Conservation (phyloP, 2,888 invertebrate species). For the Criorhina ranunculi region DNA sequence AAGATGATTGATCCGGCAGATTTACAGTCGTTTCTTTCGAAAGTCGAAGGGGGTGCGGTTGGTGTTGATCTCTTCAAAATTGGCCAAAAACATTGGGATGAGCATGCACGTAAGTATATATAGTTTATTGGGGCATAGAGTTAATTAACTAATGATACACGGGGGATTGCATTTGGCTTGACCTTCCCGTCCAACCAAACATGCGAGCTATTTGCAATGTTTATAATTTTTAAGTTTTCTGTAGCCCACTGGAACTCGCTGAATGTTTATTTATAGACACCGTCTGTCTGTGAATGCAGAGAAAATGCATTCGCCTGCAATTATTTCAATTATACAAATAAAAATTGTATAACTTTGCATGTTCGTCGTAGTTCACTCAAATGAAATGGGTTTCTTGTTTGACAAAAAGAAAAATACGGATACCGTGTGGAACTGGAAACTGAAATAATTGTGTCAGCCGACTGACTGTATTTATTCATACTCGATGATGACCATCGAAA, state of each 20-base stretch:
- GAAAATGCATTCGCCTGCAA: conserved; percentile 35
- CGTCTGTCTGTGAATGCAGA: not conserved
- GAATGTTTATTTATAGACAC: conserved; percentile 18
- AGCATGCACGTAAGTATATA: conserved; percentile 77
- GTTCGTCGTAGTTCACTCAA: not conserved
- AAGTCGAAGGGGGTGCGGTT: conserved; percentile 79
- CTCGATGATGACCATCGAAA: conserved; percentile 23
- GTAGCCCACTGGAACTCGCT: not conserved
- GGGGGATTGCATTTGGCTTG: conserved; percentile 28
- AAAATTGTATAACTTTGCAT: conserved; percentile 27
- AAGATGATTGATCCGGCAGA: conserved; percentile 79
- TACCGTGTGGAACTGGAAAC: conserved; percentile 9
- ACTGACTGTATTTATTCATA: not conserved
- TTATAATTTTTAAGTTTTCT: not conserved
- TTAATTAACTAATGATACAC: conserved; percentile 6
- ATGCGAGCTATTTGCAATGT: not conserved
- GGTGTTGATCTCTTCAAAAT: conserved; percentile 80
- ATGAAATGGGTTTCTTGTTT: not conserved
- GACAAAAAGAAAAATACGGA: not conserved
- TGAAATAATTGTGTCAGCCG: conserved; percentile 44
- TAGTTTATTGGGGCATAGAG: conserved; percentile 4
- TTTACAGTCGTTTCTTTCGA: conserved; percentile 78
- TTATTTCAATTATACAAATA: not conserved
- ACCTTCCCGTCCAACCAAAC: conserved; percentile 20
- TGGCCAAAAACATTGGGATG: conserved; percentile 78